These are phyloP conservation scores for Zygothrica quintamaculata DNA, from an alignment of 2,888 invertebrate genomes.

Conservation along the genomic window DNA sequence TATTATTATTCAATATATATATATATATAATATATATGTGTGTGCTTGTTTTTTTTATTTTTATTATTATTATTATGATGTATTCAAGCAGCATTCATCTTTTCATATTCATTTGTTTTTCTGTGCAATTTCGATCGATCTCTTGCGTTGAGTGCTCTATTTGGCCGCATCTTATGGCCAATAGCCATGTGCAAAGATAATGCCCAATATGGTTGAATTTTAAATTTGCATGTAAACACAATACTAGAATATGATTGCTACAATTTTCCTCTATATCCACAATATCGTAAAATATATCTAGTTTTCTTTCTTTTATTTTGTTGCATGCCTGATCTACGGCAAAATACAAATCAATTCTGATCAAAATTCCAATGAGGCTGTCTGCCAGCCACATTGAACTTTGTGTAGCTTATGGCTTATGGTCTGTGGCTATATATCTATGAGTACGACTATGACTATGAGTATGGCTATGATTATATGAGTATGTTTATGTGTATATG, in stretches of 20 bases:
- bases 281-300: background rate
- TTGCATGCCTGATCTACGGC: conserved; percentile 35
- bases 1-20: conserved; percentile 55
- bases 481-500: conserved; percentile 7
- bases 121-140: conserved; percentile 27
- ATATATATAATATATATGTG: background rate
- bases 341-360: conserved; percentile 42
- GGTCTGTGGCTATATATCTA: conserved; percentile 2
- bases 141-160: conserved; percentile 17
- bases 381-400: conserved; percentile 40
- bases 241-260: too few relatives aligned
- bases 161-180: conserved; percentile 38
- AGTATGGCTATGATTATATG: background rate
- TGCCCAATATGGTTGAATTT: background rate
- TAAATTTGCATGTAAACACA: background rate
- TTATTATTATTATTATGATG: conserved; percentile 31
- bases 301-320: background rate
- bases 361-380: conserved; percentile 37
- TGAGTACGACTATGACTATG: background rate
- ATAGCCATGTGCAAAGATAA: conserved; percentile 33
- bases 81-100: conserved; percentile 16
- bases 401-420: conserved; percentile 20
- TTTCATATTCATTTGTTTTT: conserved; percentile 1
- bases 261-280: background rate
- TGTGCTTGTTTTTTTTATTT: conserved; percentile 19